Evolutionary conservation across 2,797 vertebrate species (phyloP), one percentile per base, ranked within the genome.

Genomic region (Basileuterus tristriatus): DNA sequence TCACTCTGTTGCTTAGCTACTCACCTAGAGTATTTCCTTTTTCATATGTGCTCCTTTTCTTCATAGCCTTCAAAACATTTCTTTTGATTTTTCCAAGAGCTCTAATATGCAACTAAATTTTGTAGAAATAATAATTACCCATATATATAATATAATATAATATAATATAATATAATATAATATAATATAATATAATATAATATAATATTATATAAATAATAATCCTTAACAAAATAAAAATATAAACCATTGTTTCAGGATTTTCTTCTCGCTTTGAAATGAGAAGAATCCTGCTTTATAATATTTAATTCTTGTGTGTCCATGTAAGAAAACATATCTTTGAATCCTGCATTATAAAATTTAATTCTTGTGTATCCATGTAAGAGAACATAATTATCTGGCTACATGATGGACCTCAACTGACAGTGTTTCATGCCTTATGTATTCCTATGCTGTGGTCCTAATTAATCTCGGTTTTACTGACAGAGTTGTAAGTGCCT

Each of bases 401-500:
- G 13, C 39, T 82, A 46, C 17, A 9, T 36, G 21, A 59, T 69
- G 21, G 39, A 65, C 14, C 12, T 87, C 50, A 69, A 8, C 11
- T 34, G 30, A 39, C 22, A 55, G 32, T 41, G 27, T 86, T 91
- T 88, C 81, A 49, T 79, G 87, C 36, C 36, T 93, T 96, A 89
- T 71, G 74, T 67, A 78, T 90, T 91, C 70, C 23, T 65, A 7
- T 30, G 46, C 50, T 88, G 69, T 63, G 47, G 29, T 92, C n/a
- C 55, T 83, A 93, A 96, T 94, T 94, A 87, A 91, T 95, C 70
- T 89, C 68, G 55, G 75, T 91, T 90, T 88, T 94, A 90, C 58
- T 87, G 92, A 67, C 71, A 80, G 81, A 88, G 29, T 36, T 94
- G 69, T 92, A 95, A 95, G 55, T 91, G 70, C 55, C 34, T 93